Conservation (phyloP, 2,888 invertebrate genomes). For the Meliscaeva auricollis region DNA sequence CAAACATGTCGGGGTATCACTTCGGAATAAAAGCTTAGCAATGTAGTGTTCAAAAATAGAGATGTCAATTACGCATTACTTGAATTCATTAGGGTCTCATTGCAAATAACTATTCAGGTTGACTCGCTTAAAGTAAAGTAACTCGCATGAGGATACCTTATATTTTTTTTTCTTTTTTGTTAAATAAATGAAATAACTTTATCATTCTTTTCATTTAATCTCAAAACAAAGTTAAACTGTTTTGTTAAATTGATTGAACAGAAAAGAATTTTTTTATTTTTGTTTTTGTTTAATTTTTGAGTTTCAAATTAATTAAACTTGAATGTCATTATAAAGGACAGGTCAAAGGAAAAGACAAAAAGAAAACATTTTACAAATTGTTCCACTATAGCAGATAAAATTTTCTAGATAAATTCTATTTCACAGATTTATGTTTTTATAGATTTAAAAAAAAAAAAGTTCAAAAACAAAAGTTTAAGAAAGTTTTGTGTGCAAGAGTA, state of each 20-base stretch:
- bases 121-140: background rate
- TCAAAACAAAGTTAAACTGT: background rate
- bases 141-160: background rate
- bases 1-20: background rate
- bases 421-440: conserved; percentile 49
- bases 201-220: background rate
- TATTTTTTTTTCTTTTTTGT: no score
- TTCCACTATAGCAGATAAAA: background rate
- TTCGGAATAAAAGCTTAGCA: background rate
- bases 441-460: conserved; percentile 56
- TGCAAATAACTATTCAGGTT: background rate
- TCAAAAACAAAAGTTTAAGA: conserved; percentile 55
- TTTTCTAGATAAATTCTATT: background rate
- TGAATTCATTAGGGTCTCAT: background rate
- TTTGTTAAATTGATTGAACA: background rate
- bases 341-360: background rate
- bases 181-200: no score
- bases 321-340: conserved; percentile 1
- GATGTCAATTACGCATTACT: background rate
- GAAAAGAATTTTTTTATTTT: background rate
- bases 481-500: conserved; percentile 51
- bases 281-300: conserved; percentile 3
- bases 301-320: conserved; percentile 1
- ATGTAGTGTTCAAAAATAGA: background rate
- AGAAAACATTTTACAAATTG: no score